These are phyloP conservation scores for Parotocinclus haroldoi DNA, from an alignment of 2,797 vertebrate genomes.

Conservation along the genomic window DNA sequence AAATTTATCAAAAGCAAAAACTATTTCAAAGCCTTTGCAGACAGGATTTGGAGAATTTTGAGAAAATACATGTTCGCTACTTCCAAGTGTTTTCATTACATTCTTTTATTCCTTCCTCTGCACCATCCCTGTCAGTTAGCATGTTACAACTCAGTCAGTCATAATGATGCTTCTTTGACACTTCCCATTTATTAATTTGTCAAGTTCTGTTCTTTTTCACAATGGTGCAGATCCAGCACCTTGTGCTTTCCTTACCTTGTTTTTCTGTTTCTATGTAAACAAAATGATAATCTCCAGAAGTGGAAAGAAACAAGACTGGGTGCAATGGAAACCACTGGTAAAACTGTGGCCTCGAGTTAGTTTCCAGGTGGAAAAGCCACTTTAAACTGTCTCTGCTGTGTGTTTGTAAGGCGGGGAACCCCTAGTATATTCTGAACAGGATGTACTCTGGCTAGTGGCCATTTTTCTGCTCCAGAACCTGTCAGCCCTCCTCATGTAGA, in stretches of 20 bases:
- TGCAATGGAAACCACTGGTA: constrained; percentile 56
- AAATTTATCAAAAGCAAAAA: constrained; percentile 61
- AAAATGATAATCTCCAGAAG: constrained; percentile 65
- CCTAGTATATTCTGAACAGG: constrained; percentile 15
- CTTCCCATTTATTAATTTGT: constrained; percentile 23
- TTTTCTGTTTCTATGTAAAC: constrained; percentile 73
- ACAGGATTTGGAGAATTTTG: neutral
- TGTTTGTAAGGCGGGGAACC: constrained; percentile 18
- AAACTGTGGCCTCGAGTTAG: constrained; percentile 48
- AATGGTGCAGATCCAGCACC: neutral
- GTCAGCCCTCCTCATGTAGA: constrained; percentile 6
- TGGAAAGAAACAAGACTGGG: constrained; percentile 59
- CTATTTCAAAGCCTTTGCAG: constrained; percentile 59
- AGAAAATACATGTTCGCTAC: no score
- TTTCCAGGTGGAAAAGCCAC: constrained; percentile 8
- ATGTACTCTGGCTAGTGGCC: constrained; percentile 18
- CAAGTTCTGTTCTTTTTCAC: constrained; percentile 45
- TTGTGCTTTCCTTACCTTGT: constrained; percentile 12
- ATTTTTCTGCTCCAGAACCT: constrained; percentile 11
- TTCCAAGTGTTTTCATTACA: constrained; percentile 5
- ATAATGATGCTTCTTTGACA: constrained; percentile 23
- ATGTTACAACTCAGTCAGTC: constrained; percentile 63
- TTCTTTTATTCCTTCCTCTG: constrained; percentile 11
- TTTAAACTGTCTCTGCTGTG: constrained; percentile 7
- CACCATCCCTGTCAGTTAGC: constrained; percentile 41